Evolutionary conservation across 37 sponge, comb jelly and placozoan species (phyloP).

Genomic region (Agelas oroides): DNA sequence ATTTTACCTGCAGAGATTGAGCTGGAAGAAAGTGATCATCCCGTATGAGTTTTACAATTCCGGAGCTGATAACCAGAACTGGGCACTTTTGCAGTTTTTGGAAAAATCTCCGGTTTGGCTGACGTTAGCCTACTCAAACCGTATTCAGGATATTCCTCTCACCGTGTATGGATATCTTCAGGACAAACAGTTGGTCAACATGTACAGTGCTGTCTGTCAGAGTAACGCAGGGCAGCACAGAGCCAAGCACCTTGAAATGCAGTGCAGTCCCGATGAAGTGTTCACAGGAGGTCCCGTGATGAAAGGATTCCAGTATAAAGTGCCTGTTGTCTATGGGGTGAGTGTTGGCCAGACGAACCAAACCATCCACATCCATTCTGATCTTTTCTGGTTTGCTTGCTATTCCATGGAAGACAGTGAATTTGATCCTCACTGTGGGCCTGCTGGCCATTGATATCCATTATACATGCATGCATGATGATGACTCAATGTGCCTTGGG

Average conservation of each 20-base stretch:
- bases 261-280: conserved; percentile 5
- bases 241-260: not conserved
- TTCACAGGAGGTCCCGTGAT: conserved; percentile 32
- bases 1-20: not conserved
- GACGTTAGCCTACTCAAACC: conserved; percentile 10
- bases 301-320: conserved; percentile 15
- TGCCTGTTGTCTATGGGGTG: conserved; percentile 22
- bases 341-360: not conserved
- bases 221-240: not conserved
- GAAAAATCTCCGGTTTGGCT: conserved; percentile 27
- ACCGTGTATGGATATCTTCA: conserved; percentile 23
- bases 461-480: too few relatives aligned
- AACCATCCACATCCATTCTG: not conserved
- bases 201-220: conserved; percentile 18
- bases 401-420: conserved; percentile 3
- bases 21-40: not conserved
- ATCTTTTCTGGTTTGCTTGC: conserved; percentile 34
- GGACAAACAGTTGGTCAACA: not conserved
- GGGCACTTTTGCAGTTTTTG: conserved; percentile 20
- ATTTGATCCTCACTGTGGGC: conserved; percentile 1
- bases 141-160: not conserved
- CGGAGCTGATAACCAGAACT: not conserved
- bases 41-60: not conserved
- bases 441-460: too few relatives aligned
- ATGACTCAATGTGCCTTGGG: too few relatives aligned